Percentiles rank a stretch among this genome's conserved stretches.
Conservation (phyloP, 2,113 vertebrate species). For the Trematocara macrostoma region DNA sequence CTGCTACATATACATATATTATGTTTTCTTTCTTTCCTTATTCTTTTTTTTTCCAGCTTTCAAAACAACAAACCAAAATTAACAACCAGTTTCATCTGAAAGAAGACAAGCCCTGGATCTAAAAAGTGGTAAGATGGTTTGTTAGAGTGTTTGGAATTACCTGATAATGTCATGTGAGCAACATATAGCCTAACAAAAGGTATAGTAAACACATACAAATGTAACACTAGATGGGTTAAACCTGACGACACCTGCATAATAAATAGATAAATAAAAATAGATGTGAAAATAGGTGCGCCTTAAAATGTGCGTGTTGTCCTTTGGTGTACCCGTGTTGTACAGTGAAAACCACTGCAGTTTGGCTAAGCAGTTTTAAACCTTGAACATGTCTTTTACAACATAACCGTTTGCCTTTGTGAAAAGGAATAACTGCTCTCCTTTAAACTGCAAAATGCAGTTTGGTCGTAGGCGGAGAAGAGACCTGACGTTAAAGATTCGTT, state of each 20-base stretch:
- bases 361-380: not conserved
- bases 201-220: not conserved
- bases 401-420: not conserved
- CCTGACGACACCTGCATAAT: not conserved
- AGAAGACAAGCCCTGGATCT: not conserved
- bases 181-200: not conserved
- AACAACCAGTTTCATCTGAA: not conserved
- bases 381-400: not conserved
- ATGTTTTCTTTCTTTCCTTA: accelerated
- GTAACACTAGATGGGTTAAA: not conserved
- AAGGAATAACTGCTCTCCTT: not conserved
- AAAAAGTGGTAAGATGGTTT: not conserved
- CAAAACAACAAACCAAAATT: not conserved
- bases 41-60: not conserved
- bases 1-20: not conserved
- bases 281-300: not conserved
- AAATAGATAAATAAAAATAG: not conserved
- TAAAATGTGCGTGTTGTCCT: not conserved
- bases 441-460: not conserved
- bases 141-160: not conserved
- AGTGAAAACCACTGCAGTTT: not conserved
- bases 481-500: not conserved
- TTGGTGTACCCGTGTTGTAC: not conserved
- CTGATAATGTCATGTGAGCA: not conserved
- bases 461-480: not conserved